Conservation (phyloP, 2,888 invertebrate genomes). For the Cephus pulcher region DNA sequence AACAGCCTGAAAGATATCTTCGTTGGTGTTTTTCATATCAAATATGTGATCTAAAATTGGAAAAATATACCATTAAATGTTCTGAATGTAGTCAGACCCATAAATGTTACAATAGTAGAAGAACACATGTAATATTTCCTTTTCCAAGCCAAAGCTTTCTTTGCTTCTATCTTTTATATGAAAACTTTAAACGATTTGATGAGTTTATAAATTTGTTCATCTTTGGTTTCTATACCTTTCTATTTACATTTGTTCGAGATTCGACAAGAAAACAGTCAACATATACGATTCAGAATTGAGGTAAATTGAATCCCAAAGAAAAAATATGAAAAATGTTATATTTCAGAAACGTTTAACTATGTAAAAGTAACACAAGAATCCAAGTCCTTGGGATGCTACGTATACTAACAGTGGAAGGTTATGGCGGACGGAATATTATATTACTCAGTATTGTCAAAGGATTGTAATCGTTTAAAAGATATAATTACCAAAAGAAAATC, state of each 20-base stretch:
- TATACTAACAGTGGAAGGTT: neutral
- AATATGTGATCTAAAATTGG: conserved; percentile 79
- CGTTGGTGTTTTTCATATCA: conserved; percentile 71
- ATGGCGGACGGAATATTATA: neutral
- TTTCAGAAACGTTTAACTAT: neutral
- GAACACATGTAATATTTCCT: neutral
- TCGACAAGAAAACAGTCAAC: neutral
- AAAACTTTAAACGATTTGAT: neutral
- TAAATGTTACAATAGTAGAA: neutral
- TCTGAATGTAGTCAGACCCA: neutral
- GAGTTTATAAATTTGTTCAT: neutral
- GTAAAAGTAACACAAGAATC: neutral
- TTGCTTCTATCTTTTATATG: neutral
- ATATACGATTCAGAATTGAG: neutral
- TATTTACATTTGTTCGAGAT: neutral
- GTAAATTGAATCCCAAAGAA: neutral
- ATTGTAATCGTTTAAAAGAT: neutral
- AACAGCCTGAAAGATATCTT: conserved; percentile 75
- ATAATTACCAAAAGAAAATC: conserved; percentile 55
- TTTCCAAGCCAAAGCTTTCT: neutral
- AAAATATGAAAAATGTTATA: neutral
- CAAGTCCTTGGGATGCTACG: neutral
- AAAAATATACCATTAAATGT: neutral
- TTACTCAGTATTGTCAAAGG: neutral
- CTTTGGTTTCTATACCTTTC: neutral